Percentiles rank a stretch among this genome's conserved stretches.
Evolutionary conservation across 30 jellyfish, hydroid and myxozoan species (phyloP).

Genomic region (Turritopsis rubra): DNA sequence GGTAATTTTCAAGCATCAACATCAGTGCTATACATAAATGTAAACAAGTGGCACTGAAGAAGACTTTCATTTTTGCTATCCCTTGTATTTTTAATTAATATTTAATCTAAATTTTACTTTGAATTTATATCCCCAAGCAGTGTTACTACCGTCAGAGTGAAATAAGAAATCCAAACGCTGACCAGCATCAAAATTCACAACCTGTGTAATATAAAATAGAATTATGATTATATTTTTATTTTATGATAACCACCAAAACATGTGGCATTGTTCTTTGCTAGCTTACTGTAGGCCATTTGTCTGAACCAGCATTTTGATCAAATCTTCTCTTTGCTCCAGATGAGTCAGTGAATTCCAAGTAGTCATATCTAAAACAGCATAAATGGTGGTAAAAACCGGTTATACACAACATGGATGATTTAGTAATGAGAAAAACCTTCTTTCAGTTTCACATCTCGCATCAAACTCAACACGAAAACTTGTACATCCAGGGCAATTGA

Average conservation of each 20-base stretch:
- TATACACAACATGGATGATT: background rate
- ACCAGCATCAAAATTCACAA: conserved; percentile 79
- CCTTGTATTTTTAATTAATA: background rate
- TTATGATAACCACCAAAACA: background rate
- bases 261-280: background rate
- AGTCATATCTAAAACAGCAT: conserved; percentile 53
- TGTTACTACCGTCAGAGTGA: conserved; percentile 91
- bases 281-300: conserved; percentile 84
- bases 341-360: conserved; percentile 90
- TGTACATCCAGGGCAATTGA: conserved; percentile 86
- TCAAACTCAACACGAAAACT: conserved; percentile 75
- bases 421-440: conserved; percentile 31
- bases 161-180: conserved; percentile 73
- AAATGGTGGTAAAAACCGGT: background rate
- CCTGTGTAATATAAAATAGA: conserved; percentile 24
- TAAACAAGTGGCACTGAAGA: background rate
- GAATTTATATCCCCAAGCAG: conserved; percentile 95
- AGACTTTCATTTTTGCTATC: background rate
- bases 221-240: background rate
- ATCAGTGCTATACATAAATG: too few relatives aligned
- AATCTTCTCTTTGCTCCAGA: conserved; percentile 59
- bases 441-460: conserved; percentile 75
- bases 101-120: conserved; percentile 32
- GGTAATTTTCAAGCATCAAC: too few relatives aligned
- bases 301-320: conserved; percentile 73